Evolutionary conservation across 2,888 invertebrate genomes (phyloP), one percentile per base, ranked within the genome.

Genomic region (Gerris lacustris): DNA sequence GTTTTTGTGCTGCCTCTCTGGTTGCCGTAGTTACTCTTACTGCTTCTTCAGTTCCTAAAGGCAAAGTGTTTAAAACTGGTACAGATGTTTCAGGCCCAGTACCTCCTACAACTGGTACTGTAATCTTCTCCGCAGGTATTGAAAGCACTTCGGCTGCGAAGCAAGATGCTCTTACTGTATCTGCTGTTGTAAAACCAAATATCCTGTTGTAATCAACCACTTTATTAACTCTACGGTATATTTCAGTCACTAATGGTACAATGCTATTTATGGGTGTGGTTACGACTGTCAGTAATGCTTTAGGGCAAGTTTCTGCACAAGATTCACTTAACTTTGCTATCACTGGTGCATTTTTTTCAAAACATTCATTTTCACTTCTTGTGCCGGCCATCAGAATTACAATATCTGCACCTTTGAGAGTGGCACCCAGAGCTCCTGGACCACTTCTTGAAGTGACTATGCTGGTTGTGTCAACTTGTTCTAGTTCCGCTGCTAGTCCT

Each of bases 31-130:
- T 80, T n/a, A 84, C 79, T 63, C 80, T 78, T 68, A 80, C 78
- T 62, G 79, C 74, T 44, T 75, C 79, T 80, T 84, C 77, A 55
- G 55, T 55, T 11, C 55, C 55, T 15, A 55, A 55, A 55, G 55
- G 55, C 9, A 55, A 5, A 55, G 9, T 55, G 15, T 55, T 55
- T 67, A 67, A 45, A 18, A 94, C 81, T 0, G 93, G 93, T 43
- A 94, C 84, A 74, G 88, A 87, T 1, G 91, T 91, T 73, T 85
- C 84, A 15, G 87, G 85, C 31, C 88, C 86, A 79, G 89, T 88
- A 0, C 94, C 94, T 47, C 93, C 92, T 69, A 87, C 82, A 0
- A 93, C 88, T 0, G 93, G 93, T 7, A 91, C 87, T 74, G 82
- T 80, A 11, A 90, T 87, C 73, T 84, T 82, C 73, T 84, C 82